Conservation (phyloP, 2,113 vertebrate species). For the Ochotona princeps region DNA sequence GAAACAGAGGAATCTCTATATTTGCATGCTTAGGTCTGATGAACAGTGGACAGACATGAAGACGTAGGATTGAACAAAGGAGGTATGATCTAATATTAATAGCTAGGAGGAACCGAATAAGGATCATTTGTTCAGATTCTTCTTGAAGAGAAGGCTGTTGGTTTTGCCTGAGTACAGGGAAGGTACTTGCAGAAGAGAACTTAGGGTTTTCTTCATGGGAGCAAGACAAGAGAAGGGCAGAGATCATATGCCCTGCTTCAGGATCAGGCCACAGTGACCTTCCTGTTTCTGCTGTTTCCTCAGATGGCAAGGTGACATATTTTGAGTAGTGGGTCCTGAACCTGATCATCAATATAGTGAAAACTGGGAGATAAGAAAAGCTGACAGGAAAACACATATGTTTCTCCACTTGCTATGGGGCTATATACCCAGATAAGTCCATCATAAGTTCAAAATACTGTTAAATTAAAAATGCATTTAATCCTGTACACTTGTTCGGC, state of each 20-base stretch:
- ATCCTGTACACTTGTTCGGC: too few relatives aligned
- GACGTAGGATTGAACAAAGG: background rate
- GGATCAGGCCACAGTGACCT: background rate
- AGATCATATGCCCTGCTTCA: background rate
- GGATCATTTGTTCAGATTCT: background rate
- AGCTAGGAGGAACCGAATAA: background rate
- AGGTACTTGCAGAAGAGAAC: background rate
- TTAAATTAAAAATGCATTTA: too few relatives aligned
- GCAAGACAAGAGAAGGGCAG: background rate
- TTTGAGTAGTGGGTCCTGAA: background rate
- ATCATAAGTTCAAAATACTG: too few relatives aligned
- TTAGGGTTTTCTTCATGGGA: background rate
- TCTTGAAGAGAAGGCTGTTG: background rate
- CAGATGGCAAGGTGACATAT: background rate
- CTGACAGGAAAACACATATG: conserved; percentile 37
- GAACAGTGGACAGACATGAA: background rate
- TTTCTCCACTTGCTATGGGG: too few relatives aligned
- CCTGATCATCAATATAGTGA: background rate
- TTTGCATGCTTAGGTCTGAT: background rate
- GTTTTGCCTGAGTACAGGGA: background rate
- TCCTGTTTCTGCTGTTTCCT: background rate
- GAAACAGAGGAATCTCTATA: background rate
- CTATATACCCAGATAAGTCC: too few relatives aligned
- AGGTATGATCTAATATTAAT: background rate
- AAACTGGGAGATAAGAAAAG: conserved; percentile 11